phyloP scores from a whole-genome alignment of 2,888 invertebrate species.

The Leptopilina myrica region DNA sequence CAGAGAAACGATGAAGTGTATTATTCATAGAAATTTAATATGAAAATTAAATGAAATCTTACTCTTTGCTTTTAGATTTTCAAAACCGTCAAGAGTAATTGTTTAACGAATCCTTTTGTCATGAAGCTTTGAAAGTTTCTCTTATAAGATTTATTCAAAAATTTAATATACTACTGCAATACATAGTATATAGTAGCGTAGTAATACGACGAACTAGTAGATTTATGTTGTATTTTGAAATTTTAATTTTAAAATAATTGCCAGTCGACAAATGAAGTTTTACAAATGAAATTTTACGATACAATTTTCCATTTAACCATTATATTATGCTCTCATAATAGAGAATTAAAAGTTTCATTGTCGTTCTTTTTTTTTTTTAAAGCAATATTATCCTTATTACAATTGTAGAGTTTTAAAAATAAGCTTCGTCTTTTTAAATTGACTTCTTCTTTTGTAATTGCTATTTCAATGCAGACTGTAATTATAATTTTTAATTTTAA shows the following conservation, averaged over 20 bases:
- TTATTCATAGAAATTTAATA: slow-evolving; percentile 11
- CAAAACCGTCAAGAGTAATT: not conserved
- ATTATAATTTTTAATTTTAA: too few relatives aligned
- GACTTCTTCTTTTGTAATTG: not conserved
- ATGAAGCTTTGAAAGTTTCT: not conserved
- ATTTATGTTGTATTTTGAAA: not conserved
- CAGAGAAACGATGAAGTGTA: not conserved
- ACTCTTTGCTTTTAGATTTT: not conserved
- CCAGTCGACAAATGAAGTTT: not conserved
- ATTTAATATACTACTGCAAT: too few relatives aligned
- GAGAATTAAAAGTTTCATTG: not conserved
- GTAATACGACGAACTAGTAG: not conserved
- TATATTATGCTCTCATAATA: not conserved
- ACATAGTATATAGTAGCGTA: not conserved
- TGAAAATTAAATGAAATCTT: not conserved
- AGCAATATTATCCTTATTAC: not conserved
- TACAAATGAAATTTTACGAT: not conserved
- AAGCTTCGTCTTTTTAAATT: not conserved
- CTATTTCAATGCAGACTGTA: not conserved
- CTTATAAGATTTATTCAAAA: not conserved
- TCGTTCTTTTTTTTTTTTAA: not conserved
- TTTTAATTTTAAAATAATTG: slow-evolving; percentile 21
- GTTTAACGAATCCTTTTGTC: slow-evolving; percentile 20
- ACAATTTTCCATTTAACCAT: not conserved
- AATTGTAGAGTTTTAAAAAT: not conserved